Conservation (phyloP, 2,113 vertebrate species). For the Myanophis thanlyinensis region DNA sequence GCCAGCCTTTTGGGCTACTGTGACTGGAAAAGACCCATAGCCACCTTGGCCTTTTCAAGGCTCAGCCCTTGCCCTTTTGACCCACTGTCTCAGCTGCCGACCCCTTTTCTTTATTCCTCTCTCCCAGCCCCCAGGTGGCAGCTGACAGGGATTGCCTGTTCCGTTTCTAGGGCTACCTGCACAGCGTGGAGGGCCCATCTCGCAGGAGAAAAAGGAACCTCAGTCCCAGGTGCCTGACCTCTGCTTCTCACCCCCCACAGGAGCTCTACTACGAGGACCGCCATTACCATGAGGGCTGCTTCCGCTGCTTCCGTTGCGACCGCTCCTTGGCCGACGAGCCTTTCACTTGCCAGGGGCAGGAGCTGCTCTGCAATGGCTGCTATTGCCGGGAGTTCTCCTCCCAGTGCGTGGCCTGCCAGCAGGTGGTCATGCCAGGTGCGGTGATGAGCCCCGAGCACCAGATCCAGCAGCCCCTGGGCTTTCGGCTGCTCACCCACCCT, state of each 20-base stretch:
- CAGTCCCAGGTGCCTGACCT: not conserved
- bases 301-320: slow-evolving; percentile 96
- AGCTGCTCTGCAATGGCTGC: slow-evolving; percentile 94
- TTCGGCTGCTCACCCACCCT: not conserved
- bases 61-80: not conserved
- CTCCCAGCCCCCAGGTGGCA: not conserved
- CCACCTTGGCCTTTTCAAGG: not conserved
- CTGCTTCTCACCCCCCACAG: slow-evolving; percentile 53
- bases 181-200: not conserved
- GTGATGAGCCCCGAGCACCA: not conserved
- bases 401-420: slow-evolving; percentile 92
- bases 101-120: not conserved
- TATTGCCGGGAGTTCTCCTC: slow-evolving; percentile 98
- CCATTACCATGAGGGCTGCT: slow-evolving; percentile 96
- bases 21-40: not conserved
- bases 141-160: not conserved
- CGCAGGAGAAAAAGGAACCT: not conserved
- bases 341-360: slow-evolving; percentile 92
- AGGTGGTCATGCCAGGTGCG: slow-evolving; percentile 96
- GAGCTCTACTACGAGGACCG: slow-evolving; percentile 97
- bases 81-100: not conserved
- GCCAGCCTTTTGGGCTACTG: not conserved
- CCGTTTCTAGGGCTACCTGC: not conserved
- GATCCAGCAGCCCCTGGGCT: not conserved
- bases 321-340: slow-evolving; percentile 92